Evolutionary conservation across 2,797 vertebrate genomes (phyloP).

Genomic region (Nyctibius grandis): DNA sequence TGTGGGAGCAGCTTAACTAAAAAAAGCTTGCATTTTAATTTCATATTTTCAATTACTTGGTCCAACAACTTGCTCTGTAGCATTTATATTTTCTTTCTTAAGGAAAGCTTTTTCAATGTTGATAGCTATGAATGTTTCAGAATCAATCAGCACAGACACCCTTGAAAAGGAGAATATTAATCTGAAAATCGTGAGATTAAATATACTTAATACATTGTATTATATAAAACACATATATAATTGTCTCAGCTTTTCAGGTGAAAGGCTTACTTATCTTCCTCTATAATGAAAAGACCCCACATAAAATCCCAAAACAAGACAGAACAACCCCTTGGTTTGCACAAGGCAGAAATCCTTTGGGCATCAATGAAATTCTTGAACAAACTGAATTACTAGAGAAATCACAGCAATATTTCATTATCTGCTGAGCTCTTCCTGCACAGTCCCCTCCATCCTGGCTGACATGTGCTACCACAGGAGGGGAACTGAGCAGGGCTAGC

Average conservation of each 20-base stretch:
- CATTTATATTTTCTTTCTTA: not conserved
- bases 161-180: not conserved
- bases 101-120: not conserved
- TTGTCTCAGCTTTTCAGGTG: not conserved
- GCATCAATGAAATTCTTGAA: not conserved
- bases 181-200: not conserved
- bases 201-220: not conserved
- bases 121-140: not conserved
- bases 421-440: not conserved
- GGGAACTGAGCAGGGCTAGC: not conserved
- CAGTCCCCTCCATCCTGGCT: not conserved
- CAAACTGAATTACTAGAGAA: not conserved
- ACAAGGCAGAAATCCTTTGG: not conserved
- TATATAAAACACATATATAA: not conserved
- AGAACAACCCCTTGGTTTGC: not conserved
- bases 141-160: not conserved
- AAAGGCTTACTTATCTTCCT: not conserved
- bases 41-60: not conserved
- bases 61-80: not conserved
- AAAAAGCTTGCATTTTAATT: not conserved
- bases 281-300: not conserved
- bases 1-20: not conserved
- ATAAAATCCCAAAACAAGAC: not conserved
- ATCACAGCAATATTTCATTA: not conserved
- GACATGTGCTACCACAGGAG: not conserved